phyloP scores from a whole-genome alignment of 2,888 invertebrate species.

The Lasioglossum morio region DNA sequence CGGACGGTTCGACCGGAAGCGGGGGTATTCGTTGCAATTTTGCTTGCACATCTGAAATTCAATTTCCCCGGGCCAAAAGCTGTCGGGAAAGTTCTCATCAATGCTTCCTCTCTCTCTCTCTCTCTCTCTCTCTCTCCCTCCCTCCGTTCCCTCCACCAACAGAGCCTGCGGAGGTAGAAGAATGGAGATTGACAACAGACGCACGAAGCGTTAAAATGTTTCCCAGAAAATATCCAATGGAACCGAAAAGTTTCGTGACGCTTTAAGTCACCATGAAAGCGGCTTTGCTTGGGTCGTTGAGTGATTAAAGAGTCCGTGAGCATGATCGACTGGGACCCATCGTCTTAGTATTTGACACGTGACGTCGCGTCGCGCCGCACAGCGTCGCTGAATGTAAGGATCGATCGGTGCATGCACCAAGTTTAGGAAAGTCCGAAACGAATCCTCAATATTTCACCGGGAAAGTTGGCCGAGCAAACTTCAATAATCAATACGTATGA shows the following conservation, averaged over 20 bases:
- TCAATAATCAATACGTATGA: constrained; percentile 52
- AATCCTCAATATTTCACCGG: constrained; percentile 62
- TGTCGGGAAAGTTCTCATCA: constrained; percentile 44
- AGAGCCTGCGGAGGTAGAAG: constrained; percentile 55
- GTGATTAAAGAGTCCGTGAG: constrained; percentile 74
- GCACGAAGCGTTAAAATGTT: constrained; percentile 46
- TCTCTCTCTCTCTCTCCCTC: too few relatives aligned
- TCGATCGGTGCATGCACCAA: constrained; percentile 55
- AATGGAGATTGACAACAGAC: constrained; percentile 68
- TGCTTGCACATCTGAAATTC: constrained; percentile 60
- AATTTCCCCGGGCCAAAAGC: constrained; percentile 49
- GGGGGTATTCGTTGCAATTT: constrained; percentile 54
- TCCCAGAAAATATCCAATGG: constrained; percentile 45
- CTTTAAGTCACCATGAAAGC: constrained; percentile 75
- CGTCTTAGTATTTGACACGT: constrained; percentile 28
- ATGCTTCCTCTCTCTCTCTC: constrained; percentile 34
- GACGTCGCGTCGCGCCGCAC: neutral
- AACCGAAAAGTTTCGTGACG: constrained; percentile 70
- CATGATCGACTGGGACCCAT: constrained; percentile 39
- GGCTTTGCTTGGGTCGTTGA: constrained; percentile 71
- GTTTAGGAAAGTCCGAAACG: constrained; percentile 37
- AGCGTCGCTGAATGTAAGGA: constrained; percentile 28
- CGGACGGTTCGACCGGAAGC: constrained; percentile 1
- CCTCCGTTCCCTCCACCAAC: neutral
- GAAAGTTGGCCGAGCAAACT: constrained; percentile 53